Evolutionary conservation across 2,113 vertebrate genomes (phyloP).

Genomic region (Lucifuga dentata): DNA sequence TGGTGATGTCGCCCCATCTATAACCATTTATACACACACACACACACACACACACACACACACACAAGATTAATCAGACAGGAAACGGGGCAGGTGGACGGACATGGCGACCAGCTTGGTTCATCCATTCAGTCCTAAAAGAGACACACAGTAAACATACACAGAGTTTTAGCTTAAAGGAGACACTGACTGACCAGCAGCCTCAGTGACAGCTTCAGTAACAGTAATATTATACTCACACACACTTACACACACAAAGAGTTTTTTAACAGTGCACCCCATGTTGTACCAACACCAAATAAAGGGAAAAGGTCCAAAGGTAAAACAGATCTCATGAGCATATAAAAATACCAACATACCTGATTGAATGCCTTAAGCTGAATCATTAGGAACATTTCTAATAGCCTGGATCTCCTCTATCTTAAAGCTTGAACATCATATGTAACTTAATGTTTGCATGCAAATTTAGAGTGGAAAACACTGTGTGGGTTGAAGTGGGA

Average conservation of each 20-base stretch:
- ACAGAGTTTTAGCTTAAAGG: conserved; percentile 30
- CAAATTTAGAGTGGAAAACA: no score
- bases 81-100: conserved; percentile 72
- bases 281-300: no score
- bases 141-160: conserved; percentile 62
- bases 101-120: conserved; percentile 55
- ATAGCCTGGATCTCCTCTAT: no score
- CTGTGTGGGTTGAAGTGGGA: no score
- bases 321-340: conserved; percentile 28
- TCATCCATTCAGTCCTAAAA: conserved; percentile 72
- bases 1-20: conserved; percentile 76
- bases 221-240: conserved; percentile 23
- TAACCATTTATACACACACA: conserved; percentile 76
- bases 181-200: conserved; percentile 38
- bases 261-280: not conserved
- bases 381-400: no score
- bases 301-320: not conserved
- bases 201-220: conserved; percentile 27
- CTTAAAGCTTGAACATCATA: no score
- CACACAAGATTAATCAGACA: conserved; percentile 66
- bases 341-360: no score
- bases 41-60: conserved; percentile 55
- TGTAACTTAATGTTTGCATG: no score
- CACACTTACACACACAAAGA: conserved; percentile 11
- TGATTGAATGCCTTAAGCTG: no score